phyloP scores from a whole-genome alignment of 2,888 invertebrate species.

The Nymphalis urticae region DNA sequence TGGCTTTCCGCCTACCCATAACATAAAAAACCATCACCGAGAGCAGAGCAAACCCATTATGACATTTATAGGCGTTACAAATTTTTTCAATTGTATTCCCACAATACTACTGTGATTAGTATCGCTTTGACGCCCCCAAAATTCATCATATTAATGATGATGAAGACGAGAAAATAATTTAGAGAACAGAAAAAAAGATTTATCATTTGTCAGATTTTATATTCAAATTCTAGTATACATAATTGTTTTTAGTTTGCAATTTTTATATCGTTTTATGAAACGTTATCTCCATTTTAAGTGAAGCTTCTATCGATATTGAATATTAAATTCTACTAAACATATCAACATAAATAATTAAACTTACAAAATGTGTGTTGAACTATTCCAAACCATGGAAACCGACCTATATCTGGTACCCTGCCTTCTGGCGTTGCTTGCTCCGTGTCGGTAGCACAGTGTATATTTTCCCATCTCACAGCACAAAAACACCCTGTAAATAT shows the following conservation, averaged over 20 bases:
- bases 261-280: no score
- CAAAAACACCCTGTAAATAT: not conserved
- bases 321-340: no score
- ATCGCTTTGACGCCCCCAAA: conserved; percentile 20
- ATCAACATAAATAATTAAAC: conserved; percentile 23
- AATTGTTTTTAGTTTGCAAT: no score
- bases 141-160: conserved; percentile 23
- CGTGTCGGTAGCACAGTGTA: conserved; percentile 51
- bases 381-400: conserved; percentile 66
- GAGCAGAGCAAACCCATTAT: no score
- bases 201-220: not conserved
- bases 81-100: conserved; percentile 8
- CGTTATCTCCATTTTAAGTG: no score
- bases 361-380: conserved; percentile 61
- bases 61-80: no score
- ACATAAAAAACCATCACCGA: no score
- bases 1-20: no score
- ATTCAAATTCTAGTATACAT: not conserved
- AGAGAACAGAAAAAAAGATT: not conserved
- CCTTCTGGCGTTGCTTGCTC: conserved; percentile 51
- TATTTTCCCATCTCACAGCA: conserved; percentile 45
- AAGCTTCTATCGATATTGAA: no score
- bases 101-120: conserved; percentile 17
- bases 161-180: conserved; percentile 15
- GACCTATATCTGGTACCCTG: conserved; percentile 44